A percentile compares a stretch with the other conserved stretches of the same genome.
Evolutionary conservation across 2,888 invertebrate genomes (phyloP).

Genomic region (Orthonychiurus folsomi): DNA sequence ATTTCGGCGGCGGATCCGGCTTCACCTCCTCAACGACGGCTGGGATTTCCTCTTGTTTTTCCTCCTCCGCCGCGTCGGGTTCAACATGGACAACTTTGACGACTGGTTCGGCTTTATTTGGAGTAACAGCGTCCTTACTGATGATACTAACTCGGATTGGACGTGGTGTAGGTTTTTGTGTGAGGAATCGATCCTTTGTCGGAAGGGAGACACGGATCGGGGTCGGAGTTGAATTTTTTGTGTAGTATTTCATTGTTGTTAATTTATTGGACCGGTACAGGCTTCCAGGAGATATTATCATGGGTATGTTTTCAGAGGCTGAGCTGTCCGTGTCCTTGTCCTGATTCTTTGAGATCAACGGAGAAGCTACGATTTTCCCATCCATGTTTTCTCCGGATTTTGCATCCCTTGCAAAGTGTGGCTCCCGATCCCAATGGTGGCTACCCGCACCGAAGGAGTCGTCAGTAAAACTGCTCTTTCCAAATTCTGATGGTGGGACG

Average conservation of each 20-base stretch:
- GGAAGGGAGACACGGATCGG: constrained; percentile 20
- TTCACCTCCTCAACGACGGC: constrained; percentile 11
- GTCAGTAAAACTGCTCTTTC: background rate
- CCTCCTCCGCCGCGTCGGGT: constrained; percentile 10
- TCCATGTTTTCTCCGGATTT: background rate
- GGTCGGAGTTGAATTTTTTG: constrained; percentile 10
- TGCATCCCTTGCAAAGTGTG: background rate
- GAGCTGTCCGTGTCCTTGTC: constrained; percentile 4
- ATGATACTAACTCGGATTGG: constrained; percentile 36
- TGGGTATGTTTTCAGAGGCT: constrained; percentile 17
- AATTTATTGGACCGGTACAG: constrained; percentile 9
- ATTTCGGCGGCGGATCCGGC: background rate
- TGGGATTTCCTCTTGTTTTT: constrained; percentile 8
- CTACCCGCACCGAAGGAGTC: background rate
- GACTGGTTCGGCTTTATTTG: constrained; percentile 12
- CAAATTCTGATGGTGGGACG: constrained; percentile 3
- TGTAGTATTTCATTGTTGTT: background rate
- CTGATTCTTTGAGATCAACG: constrained; percentile 5
- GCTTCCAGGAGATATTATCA: constrained; percentile 15
- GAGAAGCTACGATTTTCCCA: constrained; percentile 15
- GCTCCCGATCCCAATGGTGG: constrained; percentile 14
- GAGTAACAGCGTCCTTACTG: constrained; percentile 28
- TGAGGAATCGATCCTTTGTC: constrained; percentile 15
- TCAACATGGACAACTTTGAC: constrained; percentile 18
- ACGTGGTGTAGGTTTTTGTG: constrained; percentile 16